Base-by-base conservation (phyloP, 2,888 invertebrate genomes). In the Clostera curtula region DNA sequence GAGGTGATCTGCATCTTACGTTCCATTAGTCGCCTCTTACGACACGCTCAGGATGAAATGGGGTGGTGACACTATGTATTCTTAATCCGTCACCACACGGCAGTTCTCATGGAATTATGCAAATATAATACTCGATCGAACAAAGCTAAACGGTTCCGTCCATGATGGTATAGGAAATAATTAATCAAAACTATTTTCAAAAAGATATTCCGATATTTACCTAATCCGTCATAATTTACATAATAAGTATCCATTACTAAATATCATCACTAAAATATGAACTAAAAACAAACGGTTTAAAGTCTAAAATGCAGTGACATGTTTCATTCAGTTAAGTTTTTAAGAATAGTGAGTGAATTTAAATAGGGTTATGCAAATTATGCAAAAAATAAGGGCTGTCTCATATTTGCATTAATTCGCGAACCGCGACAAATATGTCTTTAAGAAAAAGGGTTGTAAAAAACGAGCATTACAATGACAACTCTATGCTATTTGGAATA, bases 381-480 rank as follows among this genome's bases (percentile, higher is more conserved):
- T 27, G 11, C 5, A 14, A 33, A 25, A 25, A 31, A 29, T 39
- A 60, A n/a, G 55, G 58, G 63, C 36, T 47, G 52, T 39, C 42
- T 31, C 52, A 55, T 51, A 72, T 73, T 73, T 68, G 66, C 73
- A 73, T 73, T 63, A 34, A 44, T 56, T 58, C 55, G 46, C 50
- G 31, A 43, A 54, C 73, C 44, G 60, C 71, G 49, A 51, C 55
- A 43, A 44, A 49, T 46, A 40, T 50, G 48, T 36, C 47, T 53
- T 51, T 46, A 43, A n/a, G n/a, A n/a, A n/a, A n/a, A n/a, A n/a
- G n/a, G n/a, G n/a, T n/a, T n/a, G n/a, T n/a, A n/a, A n/a, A n/a
- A n/a, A n/a, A n/a, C n/a, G n/a, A n/a, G n/a, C n/a, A n/a, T n/a
- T n/a, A n/a, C n/a, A 43, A 35, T 49, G 38, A 44, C 49, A 53